phyloP scores from a whole-genome alignment of 2,113 vertebrate species.

The Gila orcuttii region DNA sequence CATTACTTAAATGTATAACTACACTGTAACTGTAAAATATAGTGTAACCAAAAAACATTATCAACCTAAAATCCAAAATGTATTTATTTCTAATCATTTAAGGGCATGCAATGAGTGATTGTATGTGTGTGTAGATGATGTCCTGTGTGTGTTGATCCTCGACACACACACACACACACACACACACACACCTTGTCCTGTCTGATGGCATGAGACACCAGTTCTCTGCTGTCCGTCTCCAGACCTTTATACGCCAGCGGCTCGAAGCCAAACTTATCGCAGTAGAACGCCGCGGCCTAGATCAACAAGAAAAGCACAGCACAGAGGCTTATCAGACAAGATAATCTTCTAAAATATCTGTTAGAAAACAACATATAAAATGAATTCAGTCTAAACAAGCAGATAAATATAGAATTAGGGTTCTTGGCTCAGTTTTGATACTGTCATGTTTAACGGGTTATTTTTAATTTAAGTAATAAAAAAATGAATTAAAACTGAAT shows the following conservation, averaged over 20 bases:
- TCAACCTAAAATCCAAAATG: too few relatives aligned
- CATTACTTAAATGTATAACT: too few relatives aligned
- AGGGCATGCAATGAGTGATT: background rate
- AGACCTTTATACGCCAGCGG: slow-evolving; percentile 80
- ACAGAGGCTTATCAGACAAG: too few relatives aligned
- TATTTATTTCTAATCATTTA: background rate
- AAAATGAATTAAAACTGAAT: too few relatives aligned
- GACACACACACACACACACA: slow-evolving; percentile 65
- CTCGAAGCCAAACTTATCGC: slow-evolving; percentile 83
- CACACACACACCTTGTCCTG: slow-evolving; percentile 76
- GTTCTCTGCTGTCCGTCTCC: slow-evolving; percentile 78
- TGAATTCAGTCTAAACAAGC: background rate
- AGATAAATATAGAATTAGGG: too few relatives aligned
- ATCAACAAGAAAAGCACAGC: background rate
- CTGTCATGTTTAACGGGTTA: too few relatives aligned
- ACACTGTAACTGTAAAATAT: too few relatives aligned
- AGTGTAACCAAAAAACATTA: too few relatives aligned
- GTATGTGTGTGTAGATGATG: background rate
- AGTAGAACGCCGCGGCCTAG: slow-evolving; percentile 80
- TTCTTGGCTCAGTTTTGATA: too few relatives aligned
- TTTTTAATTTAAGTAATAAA: too few relatives aligned
- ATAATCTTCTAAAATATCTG: background rate
- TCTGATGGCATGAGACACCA: slow-evolving; percentile 77
- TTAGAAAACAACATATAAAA: background rate
- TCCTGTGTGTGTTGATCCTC: background rate